Percentiles rank a stretch among this genome's conserved stretches.
Evolutionary conservation across 2,113 vertebrate genomes (phyloP).

Genomic region (sheep (Ovis aries)): ARS-UI_Ramb_v3.0 NC_056060.1:82811001-82811500

Average conservation of each 20-base stretch:
- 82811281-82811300: background rate
- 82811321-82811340: background rate
- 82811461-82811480: background rate
- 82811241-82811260: background rate
- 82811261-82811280: background rate
- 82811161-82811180: background rate
- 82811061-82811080: constrained; percentile 70
- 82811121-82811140: background rate
- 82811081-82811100: constrained; percentile 19
- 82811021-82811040: constrained; percentile 90
- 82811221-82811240: background rate
- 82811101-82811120: background rate
- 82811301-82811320: background rate
- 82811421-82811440: background rate
- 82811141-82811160: background rate
- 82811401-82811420: background rate
- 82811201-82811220: background rate
- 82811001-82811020: constrained; percentile 94
- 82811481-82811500: accelerated
- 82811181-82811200: background rate
- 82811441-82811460: background rate
- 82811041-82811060: constrained; percentile 86
- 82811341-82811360: constrained; percentile 42
- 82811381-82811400: accelerated
- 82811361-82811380: background rate